phyloP scores from a whole-genome alignment of 2,888 invertebrate genomes.

The Iphiclides podalirius region DNA sequence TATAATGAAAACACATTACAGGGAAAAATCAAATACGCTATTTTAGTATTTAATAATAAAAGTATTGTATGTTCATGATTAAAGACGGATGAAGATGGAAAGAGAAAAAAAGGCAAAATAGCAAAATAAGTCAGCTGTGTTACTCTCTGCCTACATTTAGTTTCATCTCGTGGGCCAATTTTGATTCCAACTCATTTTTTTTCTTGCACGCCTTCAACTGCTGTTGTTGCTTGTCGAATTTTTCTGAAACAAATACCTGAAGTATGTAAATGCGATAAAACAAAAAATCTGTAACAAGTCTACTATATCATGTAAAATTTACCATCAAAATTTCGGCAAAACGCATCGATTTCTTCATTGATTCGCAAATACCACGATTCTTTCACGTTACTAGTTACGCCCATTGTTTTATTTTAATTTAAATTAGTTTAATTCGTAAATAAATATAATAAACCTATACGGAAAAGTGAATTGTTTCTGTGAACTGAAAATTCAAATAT shows the following conservation, averaged over 20 bases:
- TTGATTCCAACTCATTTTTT: conserved; percentile 53
- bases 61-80: no score
- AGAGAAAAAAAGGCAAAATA: no score
- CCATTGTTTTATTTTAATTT: conserved; percentile 13
- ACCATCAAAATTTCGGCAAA: conserved; percentile 51
- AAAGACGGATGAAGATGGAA: no score
- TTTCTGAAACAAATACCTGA: conserved; percentile 44
- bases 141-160: conserved; percentile 54
- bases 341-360: conserved; percentile 42
- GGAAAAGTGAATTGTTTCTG: no score
- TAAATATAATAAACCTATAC: no score
- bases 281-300: not conserved
- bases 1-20: no score
- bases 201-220: conserved; percentile 53
- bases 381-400: conserved; percentile 38
- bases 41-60: not conserved
- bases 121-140: no score
- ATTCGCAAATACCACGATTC: conserved; percentile 40
- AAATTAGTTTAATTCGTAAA: no score
- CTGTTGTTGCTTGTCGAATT: conserved; percentile 51
- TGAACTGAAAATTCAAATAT: no score
- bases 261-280: not conserved
- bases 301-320: conserved; percentile 16
- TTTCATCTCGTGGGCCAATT: conserved; percentile 84
- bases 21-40: not conserved